Percentiles rank a stretch among this genome's conserved stretches.
Conservation (phyloP, 1,140 invertebrate genomes). For the Penaeus japonicus region DNA sequence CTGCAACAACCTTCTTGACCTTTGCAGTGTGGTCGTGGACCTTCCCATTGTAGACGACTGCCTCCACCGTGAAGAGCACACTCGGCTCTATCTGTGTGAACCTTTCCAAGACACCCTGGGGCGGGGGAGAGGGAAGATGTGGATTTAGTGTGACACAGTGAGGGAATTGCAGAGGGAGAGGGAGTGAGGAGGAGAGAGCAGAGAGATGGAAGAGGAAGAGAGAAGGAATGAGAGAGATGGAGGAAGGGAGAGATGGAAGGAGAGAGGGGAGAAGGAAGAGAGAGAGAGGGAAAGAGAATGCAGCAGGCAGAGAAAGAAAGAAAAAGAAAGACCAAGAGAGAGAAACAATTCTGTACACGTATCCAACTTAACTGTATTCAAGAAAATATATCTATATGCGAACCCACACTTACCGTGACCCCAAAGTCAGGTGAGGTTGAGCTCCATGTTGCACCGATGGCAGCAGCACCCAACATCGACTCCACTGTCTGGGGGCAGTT, state of each 20-base stretch:
- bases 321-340: too few species aligned
- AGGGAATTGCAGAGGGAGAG: too few species aligned
- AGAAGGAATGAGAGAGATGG: too few species aligned
- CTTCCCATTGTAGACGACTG: conserved; percentile 71
- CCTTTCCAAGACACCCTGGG: conserved; percentile 56
- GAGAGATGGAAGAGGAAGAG: too few species aligned
- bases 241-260: too few species aligned
- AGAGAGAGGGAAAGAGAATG: too few species aligned
- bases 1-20: conserved; percentile 66
- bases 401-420: conserved; percentile 60
- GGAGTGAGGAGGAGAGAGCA: too few species aligned
- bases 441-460: conserved; percentile 70
- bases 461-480: conserved; percentile 69
- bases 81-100: conserved; percentile 56
- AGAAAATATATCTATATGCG: background rate
- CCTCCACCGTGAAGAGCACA: conserved; percentile 60
- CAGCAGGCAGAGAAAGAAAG: too few species aligned
- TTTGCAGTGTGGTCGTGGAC: conserved; percentile 68
- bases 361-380: background rate
- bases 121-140: too few species aligned
- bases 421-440: conserved; percentile 72
- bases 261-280: too few species aligned
- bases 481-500: conserved; percentile 64
- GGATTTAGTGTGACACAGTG: too few species aligned
- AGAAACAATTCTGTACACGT: too few species aligned